A percentile compares a stretch with the other conserved stretches of the same genome.
phyloP scores from a whole-genome alignment of 2,888 invertebrate genomes.

The Lottia scabra region DNA sequence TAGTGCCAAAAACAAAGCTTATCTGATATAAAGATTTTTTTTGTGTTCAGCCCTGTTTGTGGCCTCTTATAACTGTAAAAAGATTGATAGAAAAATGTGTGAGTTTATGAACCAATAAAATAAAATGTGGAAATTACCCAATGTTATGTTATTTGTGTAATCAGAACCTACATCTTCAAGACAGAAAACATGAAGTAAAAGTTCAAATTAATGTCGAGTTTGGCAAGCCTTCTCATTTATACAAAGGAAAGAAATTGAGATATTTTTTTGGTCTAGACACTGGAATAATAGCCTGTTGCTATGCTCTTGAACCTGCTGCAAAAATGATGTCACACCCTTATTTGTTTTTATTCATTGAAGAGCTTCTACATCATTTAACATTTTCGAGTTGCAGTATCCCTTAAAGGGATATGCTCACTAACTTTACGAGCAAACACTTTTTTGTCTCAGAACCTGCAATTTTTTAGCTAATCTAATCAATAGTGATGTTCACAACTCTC shows the following conservation, averaged over 20 bases:
- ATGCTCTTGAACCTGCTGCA: not conserved
- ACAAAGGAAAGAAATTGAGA: not conserved
- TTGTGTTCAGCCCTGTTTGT: not conserved
- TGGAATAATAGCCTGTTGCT: conserved; percentile 3
- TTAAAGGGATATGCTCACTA: too few relatives aligned
- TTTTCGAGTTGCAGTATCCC: too few relatives aligned
- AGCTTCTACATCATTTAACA: not conserved
- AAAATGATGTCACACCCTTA: conserved; percentile 1
- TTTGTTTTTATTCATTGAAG: not conserved
- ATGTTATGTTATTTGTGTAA: conserved; percentile 1
- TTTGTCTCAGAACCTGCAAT: too few relatives aligned
- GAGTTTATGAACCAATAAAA: not conserved
- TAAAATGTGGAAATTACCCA: conserved; percentile 3
- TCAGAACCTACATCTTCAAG: conserved; percentile 1
- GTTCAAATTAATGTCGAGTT: not conserved
- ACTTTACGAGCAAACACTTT: too few relatives aligned
- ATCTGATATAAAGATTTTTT: not conserved
- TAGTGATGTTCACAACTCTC: too few relatives aligned
- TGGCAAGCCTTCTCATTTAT: conserved; percentile 2
- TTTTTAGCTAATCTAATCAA: too few relatives aligned
- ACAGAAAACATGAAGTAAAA: not conserved
- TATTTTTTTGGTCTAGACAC: not conserved
- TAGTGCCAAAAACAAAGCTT: too few relatives aligned
- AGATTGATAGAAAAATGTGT: not conserved
- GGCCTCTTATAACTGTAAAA: not conserved